Conservation (phyloP, 2,888 invertebrate species). For the Salticus scenicus region DNA sequence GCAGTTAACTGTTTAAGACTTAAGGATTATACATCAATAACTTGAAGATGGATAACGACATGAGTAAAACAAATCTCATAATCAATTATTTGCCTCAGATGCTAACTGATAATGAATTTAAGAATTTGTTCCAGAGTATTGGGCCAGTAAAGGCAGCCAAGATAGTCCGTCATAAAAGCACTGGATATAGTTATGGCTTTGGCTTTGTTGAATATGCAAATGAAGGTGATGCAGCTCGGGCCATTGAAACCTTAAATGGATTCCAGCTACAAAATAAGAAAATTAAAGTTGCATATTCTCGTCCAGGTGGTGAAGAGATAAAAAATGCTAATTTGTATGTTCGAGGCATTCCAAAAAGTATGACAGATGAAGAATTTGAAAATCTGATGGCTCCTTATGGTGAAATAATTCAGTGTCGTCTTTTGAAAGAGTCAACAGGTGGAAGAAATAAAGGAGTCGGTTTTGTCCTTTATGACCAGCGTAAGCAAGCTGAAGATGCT, state of each 20-base stretch:
- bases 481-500: constrained; percentile 92
- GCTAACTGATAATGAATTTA: constrained; percentile 90
- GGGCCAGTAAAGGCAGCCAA: constrained; percentile 92
- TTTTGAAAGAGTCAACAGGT: constrained; percentile 90
- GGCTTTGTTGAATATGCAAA: constrained; percentile 94
- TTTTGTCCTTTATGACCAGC: constrained; percentile 87
- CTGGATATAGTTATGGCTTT: constrained; percentile 96
- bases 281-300: constrained; percentile 93
- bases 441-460: constrained; percentile 92
- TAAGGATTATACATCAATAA: constrained; percentile 14
- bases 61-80: constrained; percentile 85
- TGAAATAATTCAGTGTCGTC: constrained; percentile 92
- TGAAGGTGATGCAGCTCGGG: constrained; percentile 88
- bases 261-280: constrained; percentile 91
- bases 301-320: constrained; percentile 92
- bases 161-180: constrained; percentile 80
- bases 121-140: constrained; percentile 89
- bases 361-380: constrained; percentile 85
- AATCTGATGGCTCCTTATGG: constrained; percentile 91
- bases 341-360: constrained; percentile 85
- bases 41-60: constrained; percentile 40
- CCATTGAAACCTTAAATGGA: constrained; percentile 91
- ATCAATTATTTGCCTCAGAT: constrained; percentile 96
- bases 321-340: constrained; percentile 96
- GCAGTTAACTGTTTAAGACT: neutral